Evolutionary conservation across 2,888 invertebrate genomes (phyloP), one percentile per base, ranked within the genome.

Genomic region (Drosophila siamana): DNA sequence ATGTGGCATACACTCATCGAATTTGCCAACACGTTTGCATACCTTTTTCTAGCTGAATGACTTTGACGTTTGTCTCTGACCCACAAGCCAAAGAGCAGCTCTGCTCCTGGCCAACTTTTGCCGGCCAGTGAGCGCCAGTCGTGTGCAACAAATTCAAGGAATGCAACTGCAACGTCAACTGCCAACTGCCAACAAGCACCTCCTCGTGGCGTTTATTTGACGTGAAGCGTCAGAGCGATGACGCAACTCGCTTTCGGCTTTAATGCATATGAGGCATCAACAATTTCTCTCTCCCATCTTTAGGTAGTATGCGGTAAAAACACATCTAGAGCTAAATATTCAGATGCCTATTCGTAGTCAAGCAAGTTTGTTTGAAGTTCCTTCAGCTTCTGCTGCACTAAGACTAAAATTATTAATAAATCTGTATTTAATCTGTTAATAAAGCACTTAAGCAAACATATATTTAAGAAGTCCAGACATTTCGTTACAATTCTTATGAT

Each of bases 21-120:
- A 41, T 30, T 44, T 36, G 61, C 66, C 70, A 74, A 80, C 83
- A 83, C 80, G 81, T 84, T 78, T 81, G 80, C 81, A 84, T 81
- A 78, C 81, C 78, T 78, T 46, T 72, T 75, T 81, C 73, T 63
- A 80, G 59, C 65, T 78, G 69, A 77, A 69, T 80, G 75, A 44
- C 65, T 64, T 38, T 67, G 52, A 38, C 62, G 54, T 60, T 65
- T 52, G 56, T 43, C 69, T 55, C 69, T 76, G 73, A 69, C 76
- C 76, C 76, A 76, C 75, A 74, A 74, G 47, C 15, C 28, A 9
- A 26, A 40, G 9, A n/a, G n/a, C n/a, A n/a, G 19, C 19, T 6
- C 16, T 33, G 2, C 36, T 50, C 28, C 43, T 11, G 44, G 44
- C 2, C 15, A 55, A 40, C 47, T 47, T 19, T 15, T 30, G 46